Base-by-base conservation (phyloP, 2,888 invertebrate genomes). In the Drosophila multiciliata region DNA sequence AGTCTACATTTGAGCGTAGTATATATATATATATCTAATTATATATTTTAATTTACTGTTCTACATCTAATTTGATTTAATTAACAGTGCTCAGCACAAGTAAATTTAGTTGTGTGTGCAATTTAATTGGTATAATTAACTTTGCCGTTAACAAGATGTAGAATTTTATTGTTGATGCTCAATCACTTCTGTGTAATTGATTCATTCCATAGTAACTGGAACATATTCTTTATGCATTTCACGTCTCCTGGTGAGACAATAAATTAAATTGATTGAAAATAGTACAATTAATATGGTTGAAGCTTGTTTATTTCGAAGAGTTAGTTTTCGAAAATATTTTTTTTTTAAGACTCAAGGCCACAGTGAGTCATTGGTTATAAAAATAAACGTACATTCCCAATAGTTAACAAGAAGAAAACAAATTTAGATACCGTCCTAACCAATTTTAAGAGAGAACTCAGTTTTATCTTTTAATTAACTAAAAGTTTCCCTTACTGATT, bases 1-100 rank as follows among this genome's bases (percentile, higher is more conserved):
- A 53, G 77, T 55, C 66, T 73, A 73, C 73, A 73, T 76, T 63
- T 20, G n/a, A 57, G 77, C 73, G 11, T 12, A 17, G 35, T 11
- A 17, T 15, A 0, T 20, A 23, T 23, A 23, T 23, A 20, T 12
- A 17, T n/a, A 15, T 33, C 6, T 23, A 33, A 15, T 12, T 26
- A 26, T 7, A 6, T 23, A 29, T 17, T 7, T 36, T 32, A 35
- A n/a, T 53, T n/a, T 26, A 1, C 9, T 9, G 7, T n/a, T 35
- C 38, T 12, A 23, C 12, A 45, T 20, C 0, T 20, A 42, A 26
- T 58, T 12, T 33, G 23, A 1, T 20, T 5, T 7, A 8, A 29
- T 12, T 17, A 17, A 29, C 17, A 32, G 23, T 23, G 26, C 6
- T 12, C 33, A 26, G 1, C 4, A 15, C n/a, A 17, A 8, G 38